Evolutionary conservation across 2,797 vertebrate species (phyloP).

Genomic region (Dryobates pubescens): DNA sequence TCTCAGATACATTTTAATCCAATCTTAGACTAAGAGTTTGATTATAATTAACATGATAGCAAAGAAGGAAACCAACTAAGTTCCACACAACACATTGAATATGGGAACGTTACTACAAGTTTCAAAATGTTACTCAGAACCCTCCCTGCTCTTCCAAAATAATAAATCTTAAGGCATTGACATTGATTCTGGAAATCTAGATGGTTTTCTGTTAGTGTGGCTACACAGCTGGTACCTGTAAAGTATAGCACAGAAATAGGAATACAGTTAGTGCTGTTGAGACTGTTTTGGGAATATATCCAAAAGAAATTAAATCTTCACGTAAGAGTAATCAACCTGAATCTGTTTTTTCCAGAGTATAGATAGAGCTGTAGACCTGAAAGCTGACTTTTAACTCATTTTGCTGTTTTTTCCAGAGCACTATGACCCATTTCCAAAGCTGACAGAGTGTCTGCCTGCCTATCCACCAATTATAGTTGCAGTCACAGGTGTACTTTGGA

Average conservation of each 20-base stretch:
- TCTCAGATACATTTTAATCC: background rate
- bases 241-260: background rate
- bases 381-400: background rate
- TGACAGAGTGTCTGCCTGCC: background rate
- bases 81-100: background rate
- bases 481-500: conserved; percentile 9
- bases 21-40: background rate
- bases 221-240: background rate
- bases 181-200: background rate
- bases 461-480: background rate
- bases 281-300: background rate
- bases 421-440: background rate
- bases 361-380: background rate
- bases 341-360: background rate
- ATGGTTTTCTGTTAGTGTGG: background rate
- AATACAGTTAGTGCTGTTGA: background rate
- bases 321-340: background rate
- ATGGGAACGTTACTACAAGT: background rate
- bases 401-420: conserved; percentile 1
- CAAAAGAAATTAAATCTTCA: background rate
- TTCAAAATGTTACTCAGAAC: background rate
- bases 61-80: background rate
- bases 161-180: background rate
- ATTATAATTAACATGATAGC: background rate
- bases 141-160: background rate